Base-by-base conservation (phyloP, 2,797 vertebrate genomes). In the Coregonus suidteri region DNA sequence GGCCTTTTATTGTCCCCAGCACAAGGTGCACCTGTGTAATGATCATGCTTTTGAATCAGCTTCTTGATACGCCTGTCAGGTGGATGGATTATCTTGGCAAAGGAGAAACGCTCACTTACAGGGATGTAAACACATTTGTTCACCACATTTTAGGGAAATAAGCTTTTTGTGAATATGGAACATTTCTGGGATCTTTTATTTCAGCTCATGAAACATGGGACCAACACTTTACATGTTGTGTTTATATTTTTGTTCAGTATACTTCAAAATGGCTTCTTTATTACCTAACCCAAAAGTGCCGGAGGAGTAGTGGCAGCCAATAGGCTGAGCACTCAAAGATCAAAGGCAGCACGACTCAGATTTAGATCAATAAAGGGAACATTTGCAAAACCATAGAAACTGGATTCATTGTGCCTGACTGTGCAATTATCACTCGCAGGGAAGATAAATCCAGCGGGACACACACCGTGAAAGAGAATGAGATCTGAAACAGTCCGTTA, bases 321-420 rank as follows among this genome's bases (percentile, higher is more conserved):
- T 70, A 13, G 52, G 30, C 71, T 56, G 51, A 35, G 52, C 53
- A 0, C 67, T 62, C 41, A 25, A 52, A 80, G 64, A 84, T 87
- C 75, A 79, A 87, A 85, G 67, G 47, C 68, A 75, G 62, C 78
- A 68, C 53, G 65, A 62, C 69, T 67, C 65, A 74, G 37, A 82
- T 85, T 81, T 75, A 85, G 74, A 89, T 84, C 77, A 83, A 85
- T 82, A 69, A 77, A 54, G 76, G 71, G 34, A 76, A 75, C 78
- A 76, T 67, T 74, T 76, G 65, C 67, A 81, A 75, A 85, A 76
- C 4, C 71, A 80, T 52, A 79, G 72, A 76, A 77, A 80, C 54
- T 76, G 14, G 71, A 79, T 79, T 88, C 56, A 76, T 65, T 66
- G 67, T 56, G 62, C 70, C 56, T 72, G 67, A 73, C 74, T 54